Evolutionary conservation across 2,113 vertebrate species (phyloP).

Genomic region (Chloropsis cyanopogon): DNA sequence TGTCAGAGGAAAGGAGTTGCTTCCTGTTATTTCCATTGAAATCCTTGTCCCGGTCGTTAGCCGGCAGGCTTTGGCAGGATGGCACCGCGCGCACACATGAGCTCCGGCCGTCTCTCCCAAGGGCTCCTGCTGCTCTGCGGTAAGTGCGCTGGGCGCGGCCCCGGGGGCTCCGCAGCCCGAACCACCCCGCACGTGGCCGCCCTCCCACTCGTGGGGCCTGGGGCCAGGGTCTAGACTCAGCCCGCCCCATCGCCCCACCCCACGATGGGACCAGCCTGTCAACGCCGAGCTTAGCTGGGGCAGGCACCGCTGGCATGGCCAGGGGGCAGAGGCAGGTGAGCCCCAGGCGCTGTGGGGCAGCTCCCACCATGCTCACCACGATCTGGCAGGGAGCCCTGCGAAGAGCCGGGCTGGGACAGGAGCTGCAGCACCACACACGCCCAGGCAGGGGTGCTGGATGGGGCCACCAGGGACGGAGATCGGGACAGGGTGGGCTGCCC

Average conservation of each 20-base stretch:
- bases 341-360: accelerated
- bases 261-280: not conserved
- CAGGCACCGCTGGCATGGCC: accelerated
- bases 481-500: accelerated
- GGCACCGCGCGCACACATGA: not conserved
- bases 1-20: conserved; percentile 73
- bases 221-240: not conserved
- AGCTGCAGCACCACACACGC: not conserved
- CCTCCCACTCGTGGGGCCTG: not conserved
- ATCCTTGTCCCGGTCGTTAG: conserved; percentile 47
- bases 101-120: not conserved
- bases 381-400: not conserved
- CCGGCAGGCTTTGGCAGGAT: conserved; percentile 52
- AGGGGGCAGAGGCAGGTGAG: not conserved
- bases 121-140: conserved; percentile 53
- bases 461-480: accelerated
- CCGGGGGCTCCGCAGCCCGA: not conserved
- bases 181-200: not conserved
- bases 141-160: not conserved
- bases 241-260: not conserved
- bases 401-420: not conserved
- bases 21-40: conserved; percentile 71
- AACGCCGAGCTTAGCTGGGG: accelerated
- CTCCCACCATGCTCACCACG: accelerated
- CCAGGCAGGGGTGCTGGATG: not conserved